These are phyloP conservation scores for Thereva unica DNA, from an alignment of 2,888 invertebrate species.

Conservation along the genomic window DNA sequence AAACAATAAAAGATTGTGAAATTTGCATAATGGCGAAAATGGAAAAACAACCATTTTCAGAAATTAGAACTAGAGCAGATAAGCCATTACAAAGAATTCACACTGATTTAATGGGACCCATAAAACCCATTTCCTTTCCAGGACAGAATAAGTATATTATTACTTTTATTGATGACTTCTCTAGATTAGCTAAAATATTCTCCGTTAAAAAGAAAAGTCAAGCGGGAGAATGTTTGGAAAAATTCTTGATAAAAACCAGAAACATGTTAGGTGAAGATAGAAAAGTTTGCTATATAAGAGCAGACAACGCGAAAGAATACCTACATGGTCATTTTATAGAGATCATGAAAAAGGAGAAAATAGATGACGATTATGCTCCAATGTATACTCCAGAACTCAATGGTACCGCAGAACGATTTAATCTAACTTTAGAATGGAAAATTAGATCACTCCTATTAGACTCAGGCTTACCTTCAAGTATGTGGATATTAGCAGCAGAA, in stretches of 20 bases:
- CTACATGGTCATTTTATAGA: not conserved
- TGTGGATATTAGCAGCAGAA: slow-evolving; percentile 1
- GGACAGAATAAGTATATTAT: not conserved
- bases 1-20: slow-evolving; percentile 1
- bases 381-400: slow-evolving; percentile 1
- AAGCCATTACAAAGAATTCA: not conserved
- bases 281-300: slow-evolving; percentile 2
- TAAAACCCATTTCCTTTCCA: not conserved
- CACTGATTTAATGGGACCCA: slow-evolving; percentile 3
- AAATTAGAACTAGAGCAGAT: not conserved
- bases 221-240: not conserved
- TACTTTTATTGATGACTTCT: not conserved
- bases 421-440: slow-evolving; percentile 5
- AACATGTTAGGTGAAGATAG: not conserved
- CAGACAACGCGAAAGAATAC: slow-evolving; percentile 7
- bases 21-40: not conserved
- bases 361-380: not conserved
- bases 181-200: slow-evolving; percentile 1
- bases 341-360: not conserved
- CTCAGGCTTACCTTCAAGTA: slow-evolving; percentile 1
- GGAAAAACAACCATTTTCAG: not conserved
- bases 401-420: slow-evolving; percentile 7
- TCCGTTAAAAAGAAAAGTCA: not conserved
- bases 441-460: not conserved
- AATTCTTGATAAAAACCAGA: not conserved